Evolutionary conservation across 2,113 vertebrate genomes (phyloP).

Genomic region (Corythaixoides concolor): DNA sequence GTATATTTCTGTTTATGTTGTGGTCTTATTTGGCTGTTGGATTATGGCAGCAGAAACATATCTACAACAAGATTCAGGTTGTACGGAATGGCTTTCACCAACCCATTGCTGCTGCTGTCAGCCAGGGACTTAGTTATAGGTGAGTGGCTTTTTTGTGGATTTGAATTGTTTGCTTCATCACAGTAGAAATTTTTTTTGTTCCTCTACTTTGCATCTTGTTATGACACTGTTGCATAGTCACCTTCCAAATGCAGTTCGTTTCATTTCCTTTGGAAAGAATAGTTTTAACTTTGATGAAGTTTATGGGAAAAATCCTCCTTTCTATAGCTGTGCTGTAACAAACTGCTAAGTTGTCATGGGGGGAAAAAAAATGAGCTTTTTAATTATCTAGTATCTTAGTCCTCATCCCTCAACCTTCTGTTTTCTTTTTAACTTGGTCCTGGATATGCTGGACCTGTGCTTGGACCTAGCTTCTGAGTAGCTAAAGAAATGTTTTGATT

Average conservation of each 20-base stretch:
- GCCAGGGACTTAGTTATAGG: slow-evolving; percentile 96
- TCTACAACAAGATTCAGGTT: slow-evolving; percentile 85
- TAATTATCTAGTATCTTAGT: background rate
- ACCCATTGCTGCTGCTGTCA: slow-evolving; percentile 89
- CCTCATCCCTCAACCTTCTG: background rate
- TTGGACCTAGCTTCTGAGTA: background rate
- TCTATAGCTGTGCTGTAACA: background rate
- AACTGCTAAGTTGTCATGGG: background rate
- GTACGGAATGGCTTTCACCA: slow-evolving; percentile 92
- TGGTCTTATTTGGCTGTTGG: slow-evolving; percentile 94
- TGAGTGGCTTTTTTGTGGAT: slow-evolving; percentile 62
- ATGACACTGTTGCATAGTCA: background rate
- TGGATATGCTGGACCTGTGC: background rate
- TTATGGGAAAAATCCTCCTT: background rate
- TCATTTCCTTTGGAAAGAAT: background rate
- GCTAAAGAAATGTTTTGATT: background rate
- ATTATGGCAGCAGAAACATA: slow-evolving; percentile 89
- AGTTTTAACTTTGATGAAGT: background rate
- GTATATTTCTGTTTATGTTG: slow-evolving; percentile 99
- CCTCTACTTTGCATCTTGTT: background rate
- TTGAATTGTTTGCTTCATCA: background rate
- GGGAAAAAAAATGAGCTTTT: background rate
- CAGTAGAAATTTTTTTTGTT: background rate
- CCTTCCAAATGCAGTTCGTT: background rate
- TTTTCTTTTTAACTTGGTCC: background rate